Base-by-base conservation (phyloP, 2,888 invertebrate species). In the Cetonia aurata region DNA sequence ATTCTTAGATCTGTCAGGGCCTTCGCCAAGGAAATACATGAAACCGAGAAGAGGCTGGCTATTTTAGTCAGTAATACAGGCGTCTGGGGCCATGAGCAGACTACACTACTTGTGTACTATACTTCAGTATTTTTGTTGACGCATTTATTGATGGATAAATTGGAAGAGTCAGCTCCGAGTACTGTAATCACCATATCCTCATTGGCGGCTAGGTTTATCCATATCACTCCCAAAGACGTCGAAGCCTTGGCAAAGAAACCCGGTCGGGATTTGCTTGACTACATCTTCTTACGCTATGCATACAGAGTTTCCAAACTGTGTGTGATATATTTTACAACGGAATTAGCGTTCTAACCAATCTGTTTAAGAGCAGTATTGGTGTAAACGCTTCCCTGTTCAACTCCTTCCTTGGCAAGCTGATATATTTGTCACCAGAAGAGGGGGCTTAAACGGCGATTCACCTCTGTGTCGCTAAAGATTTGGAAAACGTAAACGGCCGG, bases 401-500 rank as follows among this genome's bases (percentile, higher is more conserved):
- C 10, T 37, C 37, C 1, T 37, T 37, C 10, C 37, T 37, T 37
- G 1, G 8, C 8, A 37, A 8, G 6, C 1, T 37, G 10, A 6
- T 37, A 37, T 37, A 6, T 1, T 9, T 37, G 86, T 92, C 89
- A 0, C 88, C 92, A 0, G 87, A 88, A 74, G 91, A 95, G 81
- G 96, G 95, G 3, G 93, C 93, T 1, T 95, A 95, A 83, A 95
- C 95, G 0, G 86, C 90, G 0, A 89, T 95, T 17, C 90, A 93
- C 83, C 83, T 93, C 76, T 92, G 95, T 0, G 89, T 92, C 0
- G 90, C 94, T 12, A 92, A 93, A 70, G 91, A 91, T 71, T 83
- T 94, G 13, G 88, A 88, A 72, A 89, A 89, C 56, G 87, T 91
- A 0, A 88, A 86, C 17, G 95, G 95, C 50, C 92, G 93, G 85